Conservation (phyloP, 2,888 invertebrate species). For the Eristalis tenax region DNA sequence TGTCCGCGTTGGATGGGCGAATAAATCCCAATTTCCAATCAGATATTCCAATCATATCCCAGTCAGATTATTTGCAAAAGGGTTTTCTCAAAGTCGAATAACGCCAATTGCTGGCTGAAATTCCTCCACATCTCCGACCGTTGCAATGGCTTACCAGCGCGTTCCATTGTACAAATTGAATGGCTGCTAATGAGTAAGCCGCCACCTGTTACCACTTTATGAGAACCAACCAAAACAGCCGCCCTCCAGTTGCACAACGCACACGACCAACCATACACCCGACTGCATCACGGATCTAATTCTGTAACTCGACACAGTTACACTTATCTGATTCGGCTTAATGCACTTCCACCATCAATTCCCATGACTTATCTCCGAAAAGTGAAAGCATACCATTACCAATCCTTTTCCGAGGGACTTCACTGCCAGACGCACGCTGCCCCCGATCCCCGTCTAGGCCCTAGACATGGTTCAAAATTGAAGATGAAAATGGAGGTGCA, state of each 20-base stretch:
- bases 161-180: background rate
- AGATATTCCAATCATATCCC: background rate
- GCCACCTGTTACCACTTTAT: background rate
- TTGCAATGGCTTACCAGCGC: background rate
- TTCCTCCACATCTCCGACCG: background rate
- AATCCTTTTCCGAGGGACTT: background rate
- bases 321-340: slow-evolving; percentile 7
- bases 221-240: background rate
- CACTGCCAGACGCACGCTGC: background rate
- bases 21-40: no score
- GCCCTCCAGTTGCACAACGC: background rate
- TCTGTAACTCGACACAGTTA: background rate
- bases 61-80: no score
- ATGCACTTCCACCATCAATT: slow-evolving; percentile 20
- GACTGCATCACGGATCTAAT: background rate
- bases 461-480: background rate
- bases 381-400: slow-evolving; percentile 23
- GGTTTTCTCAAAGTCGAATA: background rate
- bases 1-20: no score
- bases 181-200: background rate
- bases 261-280: background rate
- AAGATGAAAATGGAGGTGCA: background rate
- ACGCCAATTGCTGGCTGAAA: background rate
- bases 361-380: slow-evolving; percentile 1
- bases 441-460: background rate